Percentiles rank a stretch among this genome's conserved stretches.
These are phyloP conservation scores for Stenodera caucasica DNA, from an alignment of 2,888 invertebrate species.

Conservation along the genomic window DNA sequence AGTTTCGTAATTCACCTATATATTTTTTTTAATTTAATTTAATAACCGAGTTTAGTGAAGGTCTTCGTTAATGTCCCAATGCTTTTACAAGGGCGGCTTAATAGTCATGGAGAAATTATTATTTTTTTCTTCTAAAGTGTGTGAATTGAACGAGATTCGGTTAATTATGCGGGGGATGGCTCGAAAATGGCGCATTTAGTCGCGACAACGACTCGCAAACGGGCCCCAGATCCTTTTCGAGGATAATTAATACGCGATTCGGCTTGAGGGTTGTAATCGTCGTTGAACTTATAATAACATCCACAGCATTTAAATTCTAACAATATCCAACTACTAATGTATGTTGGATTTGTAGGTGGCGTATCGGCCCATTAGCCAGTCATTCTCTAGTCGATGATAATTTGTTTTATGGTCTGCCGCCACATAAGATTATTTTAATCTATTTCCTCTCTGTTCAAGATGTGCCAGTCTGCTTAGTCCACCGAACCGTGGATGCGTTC, in stretches of 20 bases:
- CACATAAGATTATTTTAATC: constrained; percentile 48
- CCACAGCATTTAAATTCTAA: neutral
- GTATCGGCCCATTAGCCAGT: constrained; percentile 31
- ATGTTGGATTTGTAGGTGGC: neutral
- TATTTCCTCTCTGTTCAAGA: constrained; percentile 41
- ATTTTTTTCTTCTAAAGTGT: too few species aligned
- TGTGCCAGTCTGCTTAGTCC: constrained; percentile 31
- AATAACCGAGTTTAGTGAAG: neutral
- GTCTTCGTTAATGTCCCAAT: neutral
- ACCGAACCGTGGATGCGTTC: constrained; percentile 30
- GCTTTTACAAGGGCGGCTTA: neutral
- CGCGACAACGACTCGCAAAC: neutral
- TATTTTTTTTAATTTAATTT: neutral
- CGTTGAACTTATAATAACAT: neutral
- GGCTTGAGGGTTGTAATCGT: neutral
- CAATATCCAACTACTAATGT: neutral
- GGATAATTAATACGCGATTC: neutral
- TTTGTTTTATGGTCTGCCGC: constrained; percentile 49
- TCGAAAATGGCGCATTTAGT: neutral
- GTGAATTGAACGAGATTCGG: too few species aligned
- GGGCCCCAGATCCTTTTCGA: neutral
- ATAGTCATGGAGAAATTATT: too few species aligned
- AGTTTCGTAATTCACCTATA: constrained; percentile 8
- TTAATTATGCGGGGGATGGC: neutral
- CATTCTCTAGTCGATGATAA: constrained; percentile 42